Evolutionary conservation across 2,113 vertebrate species (phyloP), one percentile per base, ranked within the genome.

Genomic region (Myotis davidii): DNA sequence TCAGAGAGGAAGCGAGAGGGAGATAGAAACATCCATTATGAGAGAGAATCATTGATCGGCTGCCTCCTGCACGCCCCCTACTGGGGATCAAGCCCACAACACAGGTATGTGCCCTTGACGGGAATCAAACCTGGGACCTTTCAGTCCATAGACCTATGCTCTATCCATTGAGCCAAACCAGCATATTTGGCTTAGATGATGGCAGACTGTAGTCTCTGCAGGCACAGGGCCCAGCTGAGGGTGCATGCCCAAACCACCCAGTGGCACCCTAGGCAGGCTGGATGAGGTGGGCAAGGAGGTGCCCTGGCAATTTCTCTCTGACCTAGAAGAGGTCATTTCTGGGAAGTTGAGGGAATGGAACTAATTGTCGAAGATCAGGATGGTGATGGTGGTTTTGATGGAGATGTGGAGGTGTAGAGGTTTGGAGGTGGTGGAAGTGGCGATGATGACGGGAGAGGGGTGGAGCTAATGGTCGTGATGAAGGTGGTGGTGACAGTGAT

Each of bases 281-380:
- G 54, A 7, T 14, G 39, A 48, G 23, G 25, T 23, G 21, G 32
- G 39, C 9, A 4, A 29, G 21, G 42, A 45, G 67, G 45, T 54
- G 37, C 34, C 76, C 81, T 64, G 32, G 84, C 18, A 13, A 25
- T 61, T 56, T 67, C 18, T 69, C 13, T 79, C 42, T 79, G 25
- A 69, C 70, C 64, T 93, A 25, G 78, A 91, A 91, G 45, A 91
- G 18, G 72, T 42, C 5, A 34, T 84, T 86, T 90, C 70, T 85
- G 56, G 13, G 27, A 65, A 85, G 34, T 20, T 70, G 32, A 29
- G 86, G 1, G 69, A 45, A n/a, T 10, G 4, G 61, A 59, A 27
- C 3, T 50, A 16, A 88, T 37, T 59, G 81, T 61, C 56, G 84
- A 37, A 59, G n/a, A 61, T 65, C 23, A 61, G 69, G 39, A 7